A percentile compares a stretch with the other conserved stretches of the same genome.
Evolutionary conservation across 2,888 invertebrate genomes (phyloP).

Genomic region (Maniola hyperantus): DNA sequence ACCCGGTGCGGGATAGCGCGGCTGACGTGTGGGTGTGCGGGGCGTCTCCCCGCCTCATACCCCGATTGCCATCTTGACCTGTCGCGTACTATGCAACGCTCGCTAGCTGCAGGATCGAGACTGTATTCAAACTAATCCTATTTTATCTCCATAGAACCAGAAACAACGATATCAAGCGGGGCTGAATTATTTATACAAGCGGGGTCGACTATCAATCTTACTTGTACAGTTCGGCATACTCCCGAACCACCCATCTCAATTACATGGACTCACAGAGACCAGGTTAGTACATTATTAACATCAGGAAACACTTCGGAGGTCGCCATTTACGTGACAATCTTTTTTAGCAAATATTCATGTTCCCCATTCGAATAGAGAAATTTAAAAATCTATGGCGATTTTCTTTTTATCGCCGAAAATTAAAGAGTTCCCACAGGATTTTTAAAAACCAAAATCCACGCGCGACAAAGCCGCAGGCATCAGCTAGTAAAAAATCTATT

Average conservation of each 20-base stretch:
- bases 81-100: too few relatives aligned
- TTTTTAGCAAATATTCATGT: neutral
- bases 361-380: neutral
- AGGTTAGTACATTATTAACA: conserved; percentile 63
- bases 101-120: too few relatives aligned
- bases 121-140: conserved; percentile 4
- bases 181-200: conserved; percentile 92
- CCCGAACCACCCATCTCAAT: conserved; percentile 92
- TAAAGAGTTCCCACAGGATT: too few relatives aligned
- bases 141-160: conserved; percentile 83
- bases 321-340: neutral
- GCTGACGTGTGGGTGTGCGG: too few relatives aligned
- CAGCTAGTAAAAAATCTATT: too few relatives aligned
- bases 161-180: conserved; percentile 90
- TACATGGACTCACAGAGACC: conserved; percentile 91
- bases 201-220: conserved; percentile 94
- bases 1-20: too few relatives aligned
- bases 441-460: too few relatives aligned
- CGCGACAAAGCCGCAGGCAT: too few relatives aligned
- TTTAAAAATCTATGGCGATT: too few relatives aligned
- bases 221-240: conserved; percentile 91
- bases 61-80: too few relatives aligned
- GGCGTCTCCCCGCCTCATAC: too few relatives aligned
- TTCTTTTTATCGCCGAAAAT: too few relatives aligned
- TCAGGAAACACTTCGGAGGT: neutral